phyloP scores from a whole-genome alignment of 2,888 invertebrate genomes.

The Peribatodes rhomboidaria region DNA sequence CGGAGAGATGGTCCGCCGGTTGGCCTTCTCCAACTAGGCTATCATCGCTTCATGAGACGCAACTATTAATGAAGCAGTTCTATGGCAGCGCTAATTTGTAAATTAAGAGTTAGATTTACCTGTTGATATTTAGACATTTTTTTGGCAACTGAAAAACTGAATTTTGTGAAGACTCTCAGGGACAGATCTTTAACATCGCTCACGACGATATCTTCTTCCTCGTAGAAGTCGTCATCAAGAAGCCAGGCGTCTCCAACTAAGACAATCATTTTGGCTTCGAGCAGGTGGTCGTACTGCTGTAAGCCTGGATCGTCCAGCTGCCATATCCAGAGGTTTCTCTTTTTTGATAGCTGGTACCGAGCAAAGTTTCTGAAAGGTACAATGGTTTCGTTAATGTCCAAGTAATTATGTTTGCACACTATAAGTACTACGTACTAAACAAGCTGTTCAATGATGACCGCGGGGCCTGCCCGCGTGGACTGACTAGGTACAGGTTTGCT shows the following conservation, averaged over 20 bases:
- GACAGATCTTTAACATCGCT: slow-evolving; percentile 6
- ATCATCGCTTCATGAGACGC: too few relatives aligned
- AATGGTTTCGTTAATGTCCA: not conserved
- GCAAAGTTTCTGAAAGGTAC: slow-evolving; percentile 59
- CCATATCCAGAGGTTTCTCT: slow-evolving; percentile 57
- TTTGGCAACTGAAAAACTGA: slow-evolving; percentile 10
- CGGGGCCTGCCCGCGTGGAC: too few relatives aligned
- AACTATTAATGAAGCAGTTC: too few relatives aligned
- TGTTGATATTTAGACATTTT: slow-evolving; percentile 16
- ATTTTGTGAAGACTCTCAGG: not conserved
- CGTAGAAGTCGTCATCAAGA: not conserved
- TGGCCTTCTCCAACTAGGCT: too few relatives aligned
- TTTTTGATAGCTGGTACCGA: slow-evolving; percentile 72
- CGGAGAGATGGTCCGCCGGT: too few relatives aligned
- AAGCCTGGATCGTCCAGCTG: slow-evolving; percentile 60
- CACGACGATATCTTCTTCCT: slow-evolving; percentile 1
- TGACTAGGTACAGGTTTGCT: too few relatives aligned
- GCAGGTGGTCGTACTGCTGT: slow-evolving; percentile 14
- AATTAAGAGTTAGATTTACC: slow-evolving; percentile 1
- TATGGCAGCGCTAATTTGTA: too few relatives aligned
- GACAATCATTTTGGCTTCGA: slow-evolving; percentile 14
- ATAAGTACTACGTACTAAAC: too few relatives aligned
- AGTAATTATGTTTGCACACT: not conserved
- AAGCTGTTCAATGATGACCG: too few relatives aligned
- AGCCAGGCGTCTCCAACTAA: slow-evolving; percentile 3